Conservation (phyloP, 2,888 invertebrate species). For the Cartodere bifasciata region DNA sequence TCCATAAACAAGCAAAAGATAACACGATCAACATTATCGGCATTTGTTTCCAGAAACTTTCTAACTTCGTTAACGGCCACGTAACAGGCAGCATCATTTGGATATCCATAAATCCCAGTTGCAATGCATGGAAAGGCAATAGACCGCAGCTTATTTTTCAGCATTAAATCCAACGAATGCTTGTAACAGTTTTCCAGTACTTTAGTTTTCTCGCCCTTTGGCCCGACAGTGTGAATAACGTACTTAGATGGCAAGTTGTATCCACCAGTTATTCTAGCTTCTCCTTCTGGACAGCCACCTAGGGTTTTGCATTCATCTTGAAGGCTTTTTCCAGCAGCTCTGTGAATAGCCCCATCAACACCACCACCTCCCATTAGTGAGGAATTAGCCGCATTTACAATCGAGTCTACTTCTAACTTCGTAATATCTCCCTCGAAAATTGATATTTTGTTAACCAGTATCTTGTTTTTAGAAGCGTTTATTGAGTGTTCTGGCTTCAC, state of each 20-base stretch:
- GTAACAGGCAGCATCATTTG: constrained; percentile 62
- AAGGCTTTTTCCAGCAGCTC: constrained; percentile 58
- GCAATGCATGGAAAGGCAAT: constrained; percentile 85
- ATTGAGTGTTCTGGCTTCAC: constrained; percentile 29
- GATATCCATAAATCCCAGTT: constrained; percentile 85
- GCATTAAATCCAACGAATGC: constrained; percentile 46
- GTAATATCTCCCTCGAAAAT: constrained; percentile 75
- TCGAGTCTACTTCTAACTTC: constrained; percentile 62
- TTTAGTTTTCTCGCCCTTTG: constrained; percentile 55
- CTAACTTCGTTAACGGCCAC: constrained; percentile 57
- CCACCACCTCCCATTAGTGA: constrained; percentile 69
- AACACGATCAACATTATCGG: constrained; percentile 50
- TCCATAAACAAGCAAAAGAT: constrained; percentile 71
- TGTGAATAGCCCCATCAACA: constrained; percentile 84
- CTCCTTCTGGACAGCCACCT: constrained; percentile 66
- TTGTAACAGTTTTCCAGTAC: constrained; percentile 58
- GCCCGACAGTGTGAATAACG: constrained; percentile 84
- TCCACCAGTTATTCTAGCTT: constrained; percentile 72
- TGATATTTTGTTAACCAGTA: constrained; percentile 47
- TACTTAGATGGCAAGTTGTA: constrained; percentile 75
- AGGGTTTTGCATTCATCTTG: constrained; percentile 59
- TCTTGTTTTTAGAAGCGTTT: constrained; percentile 32
- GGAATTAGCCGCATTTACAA: constrained; percentile 83
- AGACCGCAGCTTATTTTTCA: constrained; percentile 44
- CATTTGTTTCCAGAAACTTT: constrained; percentile 43